phyloP scores from a whole-genome alignment of 1,140 invertebrate genomes.

The Aricia agestis region DNA sequence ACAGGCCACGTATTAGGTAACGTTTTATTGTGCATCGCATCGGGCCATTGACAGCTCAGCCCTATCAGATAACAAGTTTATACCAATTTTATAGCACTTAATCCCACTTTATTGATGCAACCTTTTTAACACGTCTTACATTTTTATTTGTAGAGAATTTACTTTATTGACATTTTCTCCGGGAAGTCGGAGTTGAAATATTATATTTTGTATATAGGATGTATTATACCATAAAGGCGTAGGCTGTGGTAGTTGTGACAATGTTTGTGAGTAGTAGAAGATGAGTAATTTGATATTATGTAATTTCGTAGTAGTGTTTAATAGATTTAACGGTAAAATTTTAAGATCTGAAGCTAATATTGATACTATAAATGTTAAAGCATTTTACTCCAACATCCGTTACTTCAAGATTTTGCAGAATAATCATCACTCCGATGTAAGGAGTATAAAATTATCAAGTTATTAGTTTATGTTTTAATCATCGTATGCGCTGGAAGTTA shows the following conservation, averaged over 20 bases:
- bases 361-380: too few relatives aligned
- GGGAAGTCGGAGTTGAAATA: not conserved
- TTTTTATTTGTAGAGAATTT: not conserved
- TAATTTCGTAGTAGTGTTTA: too few relatives aligned
- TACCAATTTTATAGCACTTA: conserved; percentile 11
- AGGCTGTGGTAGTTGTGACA: too few relatives aligned
- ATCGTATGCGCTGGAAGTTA: not conserved
- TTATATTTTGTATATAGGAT: not conserved
- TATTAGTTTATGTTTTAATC: conserved; percentile 13
- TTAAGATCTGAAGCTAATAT: too few relatives aligned
- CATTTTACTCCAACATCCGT: too few relatives aligned
- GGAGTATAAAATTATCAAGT: conserved; percentile 1
- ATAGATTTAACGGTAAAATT: too few relatives aligned
- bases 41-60: conserved; percentile 1
- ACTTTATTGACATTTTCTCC: not conserved
- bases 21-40: conserved; percentile 10
- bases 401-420: too few relatives aligned
- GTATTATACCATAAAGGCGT: too few relatives aligned
- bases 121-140: not conserved
- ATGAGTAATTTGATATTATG: too few relatives aligned
- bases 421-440: not conserved
- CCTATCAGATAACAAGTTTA: conserved; percentile 11
- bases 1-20: conserved; percentile 9
- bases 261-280: too few relatives aligned
- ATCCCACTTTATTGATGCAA: conserved; percentile 3